Base-by-base conservation (phyloP, 2,888 invertebrate species). In the Conus canariensis region DNA sequence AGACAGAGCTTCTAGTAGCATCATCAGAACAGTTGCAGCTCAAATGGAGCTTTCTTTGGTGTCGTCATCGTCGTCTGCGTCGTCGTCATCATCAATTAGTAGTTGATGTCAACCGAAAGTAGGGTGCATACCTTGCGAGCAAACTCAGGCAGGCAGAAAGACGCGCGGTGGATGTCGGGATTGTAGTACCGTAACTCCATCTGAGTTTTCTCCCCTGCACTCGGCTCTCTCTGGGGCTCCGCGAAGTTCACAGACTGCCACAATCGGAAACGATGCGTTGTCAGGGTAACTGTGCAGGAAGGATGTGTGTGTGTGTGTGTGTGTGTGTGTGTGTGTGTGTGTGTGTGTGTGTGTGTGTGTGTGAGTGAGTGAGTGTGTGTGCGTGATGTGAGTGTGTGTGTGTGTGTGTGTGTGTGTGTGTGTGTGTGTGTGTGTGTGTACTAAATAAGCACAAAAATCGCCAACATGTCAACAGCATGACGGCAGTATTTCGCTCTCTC, bases 81-180 rank as follows among this genome's bases (percentile, higher is more conserved):
- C 70, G 22, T 22, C 70, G 19, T 70, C 70, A 70, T 70, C 85
- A 70, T 70, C 70, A 19, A 7, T 22, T 8, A 30, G 8, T 45
- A 2, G 45, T 45, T 45, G 45, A 45, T 45, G 45, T 45, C 3
- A 45, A 45, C 45, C 9, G 77, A n/a, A 77, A 14, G 8, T 25
- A 30, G 10, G 4, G 30, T 45, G 45, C 45, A 3, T 45, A 96
- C 96, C 94, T 95, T 95, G 92, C 94, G 96, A 19, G 97, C 98
- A 96, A 98, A 99, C 92, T 98, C 97, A 0, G 99, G 99, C 92
- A 99, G 97, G 0, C 97, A 97, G 95, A 99, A 99, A 0, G 99
- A 97, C 0, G 98, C 98, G 90, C 97, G 97, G 96, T 99, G 99
- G 0, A 99, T 96, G 45, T 98, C 97, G 6, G 97, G 97, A 93